Percentiles rank a stretch among this genome's conserved stretches.
Conservation (phyloP, 2,113 vertebrate species). For the Cercopithecus mona region DNA sequence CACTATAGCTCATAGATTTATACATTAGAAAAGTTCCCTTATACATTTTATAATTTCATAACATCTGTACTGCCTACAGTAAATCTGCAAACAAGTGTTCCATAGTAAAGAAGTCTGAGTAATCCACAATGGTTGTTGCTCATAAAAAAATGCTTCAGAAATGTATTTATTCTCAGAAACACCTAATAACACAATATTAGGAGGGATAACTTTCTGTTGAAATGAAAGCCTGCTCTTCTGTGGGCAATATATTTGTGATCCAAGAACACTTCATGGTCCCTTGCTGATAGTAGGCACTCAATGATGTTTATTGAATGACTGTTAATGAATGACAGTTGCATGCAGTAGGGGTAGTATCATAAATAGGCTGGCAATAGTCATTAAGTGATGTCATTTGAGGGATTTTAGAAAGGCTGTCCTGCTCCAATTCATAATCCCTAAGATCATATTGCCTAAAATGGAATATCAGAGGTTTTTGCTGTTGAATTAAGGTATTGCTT, state of each 20-base stretch:
- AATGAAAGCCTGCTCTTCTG: not conserved
- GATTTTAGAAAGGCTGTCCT: not conserved
- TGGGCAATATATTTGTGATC: not conserved
- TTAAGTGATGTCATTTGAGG: conserved; percentile 28
- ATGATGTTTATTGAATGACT: not conserved
- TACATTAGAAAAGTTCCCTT: not conserved
- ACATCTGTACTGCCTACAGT: not conserved
- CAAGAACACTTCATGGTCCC: not conserved
- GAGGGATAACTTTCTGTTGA: not conserved
- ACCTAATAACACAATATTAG: conserved; percentile 22
- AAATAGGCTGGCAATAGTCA: not conserved
- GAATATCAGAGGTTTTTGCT: not conserved
- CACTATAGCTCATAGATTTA: not conserved
- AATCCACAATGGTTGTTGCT: not conserved
- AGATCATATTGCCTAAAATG: not conserved
- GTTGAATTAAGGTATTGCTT: not conserved
- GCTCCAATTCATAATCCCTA: not conserved
- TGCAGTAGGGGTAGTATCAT: not conserved
- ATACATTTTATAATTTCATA: not conserved
- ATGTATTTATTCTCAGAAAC: conserved; percentile 31
- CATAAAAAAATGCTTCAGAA: conserved; percentile 6
- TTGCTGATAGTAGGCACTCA: not conserved
- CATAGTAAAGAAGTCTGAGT: not conserved
- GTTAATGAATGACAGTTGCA: conserved; percentile 1
- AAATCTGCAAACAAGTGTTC: not conserved